Conservation (phyloP, 1,140 invertebrate species). For the Zeugodacus cucurbitae region DNA sequence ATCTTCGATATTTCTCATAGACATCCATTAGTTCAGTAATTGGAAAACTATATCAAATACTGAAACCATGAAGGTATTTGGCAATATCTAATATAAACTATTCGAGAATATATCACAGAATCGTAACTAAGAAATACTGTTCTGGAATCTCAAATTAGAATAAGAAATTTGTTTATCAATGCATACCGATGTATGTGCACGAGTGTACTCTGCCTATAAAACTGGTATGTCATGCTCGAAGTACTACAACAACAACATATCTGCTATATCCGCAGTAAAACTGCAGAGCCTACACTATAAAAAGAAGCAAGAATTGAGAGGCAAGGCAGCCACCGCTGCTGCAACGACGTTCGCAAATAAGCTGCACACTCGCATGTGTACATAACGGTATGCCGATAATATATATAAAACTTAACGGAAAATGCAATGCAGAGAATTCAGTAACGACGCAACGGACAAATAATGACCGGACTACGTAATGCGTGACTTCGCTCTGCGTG, state of each 20-base stretch:
- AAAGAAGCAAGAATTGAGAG: not conserved
- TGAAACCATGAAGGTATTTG: no score
- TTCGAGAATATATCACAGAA: no score
- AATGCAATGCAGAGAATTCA: slow-evolving; percentile 12
- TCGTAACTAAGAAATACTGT: no score
- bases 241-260: not conserved
- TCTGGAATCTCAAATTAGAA: no score
- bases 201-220: no score
- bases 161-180: not conserved
- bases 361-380: not conserved
- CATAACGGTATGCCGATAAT: not conserved
- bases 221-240: no score
- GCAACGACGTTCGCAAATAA: not conserved
- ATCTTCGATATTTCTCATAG: no score
- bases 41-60: no score
- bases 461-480: slow-evolving; percentile 47
- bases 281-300: not conserved
- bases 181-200: not conserved
- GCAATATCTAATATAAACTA: no score
- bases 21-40: no score
- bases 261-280: not conserved
- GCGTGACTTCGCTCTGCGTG: not conserved
- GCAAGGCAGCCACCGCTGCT: no score
- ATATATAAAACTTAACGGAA: slow-evolving; percentile 2
- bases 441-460: not conserved